A percentile compares a stretch with the other conserved stretches of the same genome.
phyloP scores from a whole-genome alignment of 1,140 invertebrate species.

The Brachionus paranguensis region DNA sequence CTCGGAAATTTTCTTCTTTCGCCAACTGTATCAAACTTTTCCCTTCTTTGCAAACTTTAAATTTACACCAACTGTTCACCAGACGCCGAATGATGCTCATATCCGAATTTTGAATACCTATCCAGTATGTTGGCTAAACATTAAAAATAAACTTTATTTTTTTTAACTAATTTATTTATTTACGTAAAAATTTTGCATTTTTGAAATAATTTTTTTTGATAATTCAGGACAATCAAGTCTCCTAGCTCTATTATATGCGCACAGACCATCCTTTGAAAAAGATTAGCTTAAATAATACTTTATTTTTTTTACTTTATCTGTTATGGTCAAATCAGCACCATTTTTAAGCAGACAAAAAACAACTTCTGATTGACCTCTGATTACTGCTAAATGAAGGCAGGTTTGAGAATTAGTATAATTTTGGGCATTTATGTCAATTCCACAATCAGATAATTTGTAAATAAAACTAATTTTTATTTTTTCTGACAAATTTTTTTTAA shows the following conservation, averaged over 20 bases:
- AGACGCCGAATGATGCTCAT: conserved; percentile 14
- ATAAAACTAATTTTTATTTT: background rate
- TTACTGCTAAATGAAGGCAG: conserved; percentile 14
- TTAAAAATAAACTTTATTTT: background rate
- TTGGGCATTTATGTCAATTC: conserved; percentile 1
- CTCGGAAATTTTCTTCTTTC: conserved; percentile 1
- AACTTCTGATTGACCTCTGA: background rate
- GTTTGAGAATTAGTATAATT: background rate
- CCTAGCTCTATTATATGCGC: conserved; percentile 26
- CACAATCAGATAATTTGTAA: conserved; percentile 18
- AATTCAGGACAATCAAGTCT: background rate
- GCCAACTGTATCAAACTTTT: background rate
- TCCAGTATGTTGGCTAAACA: conserved; percentile 27
- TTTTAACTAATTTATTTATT: background rate
- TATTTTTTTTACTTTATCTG: background rate
- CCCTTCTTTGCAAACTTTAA: background rate
- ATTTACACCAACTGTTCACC: conserved; percentile 34
- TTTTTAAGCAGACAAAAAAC: conserved; percentile 25
- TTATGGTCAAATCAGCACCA: conserved; percentile 37
- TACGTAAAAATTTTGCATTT: conserved; percentile 39
- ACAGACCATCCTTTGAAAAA: conserved; percentile 12
- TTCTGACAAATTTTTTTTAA: background rate
- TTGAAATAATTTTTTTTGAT: conserved; percentile 17
- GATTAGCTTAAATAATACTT: too few relatives aligned
- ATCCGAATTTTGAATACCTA: background rate